A percentile compares a stretch with the other conserved stretches of the same genome.
These are phyloP conservation scores for Caenorhabditis sinica DNA, from an alignment of 2,888 invertebrate species.

Conservation along the genomic window DNA sequence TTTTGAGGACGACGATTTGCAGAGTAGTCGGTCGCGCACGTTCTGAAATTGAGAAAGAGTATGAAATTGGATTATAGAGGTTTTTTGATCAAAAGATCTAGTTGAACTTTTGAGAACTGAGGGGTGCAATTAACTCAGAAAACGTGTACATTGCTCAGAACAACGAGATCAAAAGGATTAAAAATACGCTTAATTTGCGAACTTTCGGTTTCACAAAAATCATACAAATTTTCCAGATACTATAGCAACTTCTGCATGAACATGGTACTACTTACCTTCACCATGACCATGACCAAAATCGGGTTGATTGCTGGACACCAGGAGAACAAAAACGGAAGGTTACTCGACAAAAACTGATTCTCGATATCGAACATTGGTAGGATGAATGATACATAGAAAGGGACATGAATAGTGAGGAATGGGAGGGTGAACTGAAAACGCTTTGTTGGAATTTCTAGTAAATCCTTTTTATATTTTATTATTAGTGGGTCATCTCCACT, in stretches of 20 bases:
- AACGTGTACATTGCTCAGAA: no score
- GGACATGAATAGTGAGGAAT: constrained; percentile 58
- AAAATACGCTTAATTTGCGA: no score
- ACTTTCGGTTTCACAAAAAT: no score
- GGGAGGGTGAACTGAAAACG: constrained; percentile 57
- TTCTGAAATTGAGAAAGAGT: constrained; percentile 25
- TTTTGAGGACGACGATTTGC: constrained; percentile 23
- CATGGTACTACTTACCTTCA: constrained; percentile 56
- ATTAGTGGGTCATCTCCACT: not conserved
- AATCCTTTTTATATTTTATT: no score
- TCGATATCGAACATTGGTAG: constrained; percentile 56
- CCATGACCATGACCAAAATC: constrained; percentile 57
- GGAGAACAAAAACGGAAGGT: constrained; percentile 60
- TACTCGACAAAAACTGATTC: constrained; percentile 30
- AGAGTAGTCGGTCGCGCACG: constrained; percentile 50
- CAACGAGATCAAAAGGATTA: no score
- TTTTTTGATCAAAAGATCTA: no score
- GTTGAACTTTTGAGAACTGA: no score
- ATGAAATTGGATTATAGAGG: not conserved
- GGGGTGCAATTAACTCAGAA: not conserved
- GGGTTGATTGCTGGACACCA: constrained; percentile 67
- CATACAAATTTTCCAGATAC: no score
- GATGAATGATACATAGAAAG: constrained; percentile 56
- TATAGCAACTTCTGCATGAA: no score
- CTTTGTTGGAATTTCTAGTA: no score